Base-by-base conservation (phyloP, 2,888 invertebrate genomes). In the Diogma glabrata region DNA sequence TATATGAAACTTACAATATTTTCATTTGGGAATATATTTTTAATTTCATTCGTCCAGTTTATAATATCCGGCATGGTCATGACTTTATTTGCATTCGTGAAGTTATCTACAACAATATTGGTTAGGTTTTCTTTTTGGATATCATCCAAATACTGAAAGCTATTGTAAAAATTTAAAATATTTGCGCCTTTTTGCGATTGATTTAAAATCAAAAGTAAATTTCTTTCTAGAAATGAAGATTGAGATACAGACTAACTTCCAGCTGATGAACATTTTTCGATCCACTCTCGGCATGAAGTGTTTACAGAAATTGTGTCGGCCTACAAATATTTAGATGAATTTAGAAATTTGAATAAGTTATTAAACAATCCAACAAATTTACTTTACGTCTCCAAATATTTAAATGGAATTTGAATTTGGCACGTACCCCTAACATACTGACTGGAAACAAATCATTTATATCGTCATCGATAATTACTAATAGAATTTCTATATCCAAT, bases 341-440 rank as follows among this genome's bases (percentile, higher is more conserved):
- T 9, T 38, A 16, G 19, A 38, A 8, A 38, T 38, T 38, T 38
- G 14, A 38, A 38, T 38, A 38, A 9, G 38, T 9, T 8, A 38
- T n/a, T n/a, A 10, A 38, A 4, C 16, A 38, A 38, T 6, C 19
- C 14, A 16, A n/a, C 12, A 17, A 38, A 16, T 38, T 38, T 38
- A 38, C 38, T 38, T 38, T 38, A 38, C 38, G 38, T 38, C 38
- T 38, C 16, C 14, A 38, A 5, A 38, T 38, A 38, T 38, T 38
- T 38, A 38, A 38, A 38, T 38, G 38, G 19, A 8, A 38, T 38
- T 38, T 38, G 9, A 38, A 38, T 16, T 38, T 38, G 38, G 16
- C 14, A 38, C 38, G 38, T 16, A 38, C 19, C 16, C 38, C 38
- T 38, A 38, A 38, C 38, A 38, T 38, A 38, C 19, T 38, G 8